A percentile compares a stretch with the other conserved stretches of the same genome.
Evolutionary conservation across 1,140 invertebrate genomes (phyloP).

Genomic region (Papilio machaon): DNA sequence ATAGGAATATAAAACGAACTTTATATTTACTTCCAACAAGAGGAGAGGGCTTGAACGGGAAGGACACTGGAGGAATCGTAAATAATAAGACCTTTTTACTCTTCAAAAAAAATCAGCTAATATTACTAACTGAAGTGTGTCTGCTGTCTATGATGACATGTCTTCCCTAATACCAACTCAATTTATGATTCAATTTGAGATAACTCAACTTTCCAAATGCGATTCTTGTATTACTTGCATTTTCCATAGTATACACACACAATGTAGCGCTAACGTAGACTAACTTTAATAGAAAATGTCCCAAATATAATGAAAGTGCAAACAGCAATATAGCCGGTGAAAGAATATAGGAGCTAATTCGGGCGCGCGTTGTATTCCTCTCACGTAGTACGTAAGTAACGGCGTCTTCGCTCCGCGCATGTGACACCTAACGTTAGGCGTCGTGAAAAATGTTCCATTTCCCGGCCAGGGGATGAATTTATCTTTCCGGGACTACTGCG

Average conservation of each 20-base stretch:
- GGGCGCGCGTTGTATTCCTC: conserved; percentile 64
- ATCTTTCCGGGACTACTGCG: conserved; percentile 74
- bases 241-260: not conserved
- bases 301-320: conserved; percentile 56
- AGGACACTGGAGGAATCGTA: too few relatives aligned
- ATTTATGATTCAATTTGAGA: too few relatives aligned
- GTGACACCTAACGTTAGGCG: conserved; percentile 81
- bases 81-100: too few relatives aligned
- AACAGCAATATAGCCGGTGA: conserved; percentile 62
- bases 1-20: too few relatives aligned
- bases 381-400: conserved; percentile 78
- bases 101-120: too few relatives aligned
- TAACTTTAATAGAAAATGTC: conserved; percentile 32
- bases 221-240: not conserved
- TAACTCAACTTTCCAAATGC: too few relatives aligned
- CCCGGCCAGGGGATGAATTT: conserved; percentile 77
- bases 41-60: too few relatives aligned
- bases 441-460: conserved; percentile 80
- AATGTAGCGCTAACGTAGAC: conserved; percentile 16
- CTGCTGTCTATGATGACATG: too few relatives aligned
- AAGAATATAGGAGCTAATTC: conserved; percentile 76
- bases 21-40: too few relatives aligned
- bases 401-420: conserved; percentile 74
- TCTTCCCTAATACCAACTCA: too few relatives aligned
- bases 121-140: too few relatives aligned